These are phyloP conservation scores for Trinorchestia longiramus DNA, from an alignment of 1,140 invertebrate species.

Conservation along the genomic window DNA sequence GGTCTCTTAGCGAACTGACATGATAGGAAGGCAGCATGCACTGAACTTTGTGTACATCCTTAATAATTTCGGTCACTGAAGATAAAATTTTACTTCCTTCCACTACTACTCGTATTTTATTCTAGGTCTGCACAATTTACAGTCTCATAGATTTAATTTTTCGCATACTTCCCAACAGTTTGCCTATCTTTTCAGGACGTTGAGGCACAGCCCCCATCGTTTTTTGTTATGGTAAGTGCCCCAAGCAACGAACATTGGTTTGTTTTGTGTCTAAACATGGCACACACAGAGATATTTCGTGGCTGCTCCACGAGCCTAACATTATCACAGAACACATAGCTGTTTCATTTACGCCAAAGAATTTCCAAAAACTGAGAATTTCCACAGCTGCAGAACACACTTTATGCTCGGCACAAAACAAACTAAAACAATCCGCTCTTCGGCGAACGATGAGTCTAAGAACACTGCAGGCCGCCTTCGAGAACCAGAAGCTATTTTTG, in stretches of 20 bases:
- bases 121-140: not conserved
- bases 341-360: not conserved
- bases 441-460: not conserved
- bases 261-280: not conserved
- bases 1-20: not conserved
- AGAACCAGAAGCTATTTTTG: not conserved
- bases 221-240: conserved; percentile 31
- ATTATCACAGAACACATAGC: not conserved
- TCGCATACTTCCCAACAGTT: not conserved
- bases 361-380: not conserved
- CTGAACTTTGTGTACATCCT: not conserved
- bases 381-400: not conserved
- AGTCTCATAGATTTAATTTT: not conserved
- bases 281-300: not conserved
- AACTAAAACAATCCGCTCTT: not conserved
- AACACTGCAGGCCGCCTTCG: not conserved
- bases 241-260: not conserved
- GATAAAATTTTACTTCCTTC: not conserved
- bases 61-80: not conserved
- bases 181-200: not conserved
- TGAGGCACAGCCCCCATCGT: not conserved
- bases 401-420: not conserved
- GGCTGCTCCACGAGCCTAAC: not conserved
- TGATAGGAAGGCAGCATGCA: not conserved
- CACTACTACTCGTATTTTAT: not conserved